Evolutionary conservation across 2,888 invertebrate genomes (phyloP), one percentile per base, ranked within the genome.

Genomic region (Latrodectus elegans): DNA sequence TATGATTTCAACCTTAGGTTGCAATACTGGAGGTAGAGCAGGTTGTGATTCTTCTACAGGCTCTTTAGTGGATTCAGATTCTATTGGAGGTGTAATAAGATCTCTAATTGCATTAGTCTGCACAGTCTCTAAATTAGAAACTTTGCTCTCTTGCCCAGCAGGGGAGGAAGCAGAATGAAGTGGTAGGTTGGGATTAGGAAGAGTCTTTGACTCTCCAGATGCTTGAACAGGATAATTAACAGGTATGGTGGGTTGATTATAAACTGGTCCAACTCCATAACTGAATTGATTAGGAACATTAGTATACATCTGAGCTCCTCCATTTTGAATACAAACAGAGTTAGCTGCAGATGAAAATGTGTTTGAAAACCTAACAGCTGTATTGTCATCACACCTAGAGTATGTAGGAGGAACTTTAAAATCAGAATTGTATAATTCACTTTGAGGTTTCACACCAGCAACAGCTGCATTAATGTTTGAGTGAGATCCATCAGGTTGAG

Each of bases 1-100:
- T 38, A 38, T 38, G 38, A 38, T 6, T 38, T 38, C 38, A 60
- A 89, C 83, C 89, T 92, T 90, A 1, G 91, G 91, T 4, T 90
- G 89, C 70, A 91, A 90, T 81, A 91, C 90, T 26, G 79, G 89
- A 17, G 78, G 22, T 65, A 77, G 15, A 73, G 75, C 12, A 71
- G 81, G 78, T 26, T 85, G 83, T n/a, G 70, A 71, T 15, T n/a
- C 74, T 68, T 49, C 22, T 67, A 72, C 68, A 8, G 67, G 12
- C 55, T 65, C 22, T 12, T 22, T 65, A 8, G 15, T 49, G 51
- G 77, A 8, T 15, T 87, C 81, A 52, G 60, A 53, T 14, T 84
- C 78, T 17, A 80, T 72, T 22, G 81, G 86, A 17, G 81, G 86
- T 15, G 86, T 87, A 14, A 87, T 87, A n/a, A 77, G 76, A 68